Evolutionary conservation across 2,797 vertebrate genomes (phyloP).

Genomic region (Argyrosomus regius): DNA sequence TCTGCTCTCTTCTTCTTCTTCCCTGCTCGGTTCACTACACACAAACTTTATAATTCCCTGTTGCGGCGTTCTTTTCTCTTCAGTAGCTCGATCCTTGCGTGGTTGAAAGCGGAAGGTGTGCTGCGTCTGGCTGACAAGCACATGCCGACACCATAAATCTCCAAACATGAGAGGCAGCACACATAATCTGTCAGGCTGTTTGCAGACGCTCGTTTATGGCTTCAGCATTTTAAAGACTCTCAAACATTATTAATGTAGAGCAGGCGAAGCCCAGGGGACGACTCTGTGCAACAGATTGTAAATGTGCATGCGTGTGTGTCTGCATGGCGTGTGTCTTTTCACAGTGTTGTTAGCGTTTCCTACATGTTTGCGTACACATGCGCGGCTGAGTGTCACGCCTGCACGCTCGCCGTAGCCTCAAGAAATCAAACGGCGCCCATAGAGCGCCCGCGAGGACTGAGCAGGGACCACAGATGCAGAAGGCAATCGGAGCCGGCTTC

Average conservation of each 20-base stretch:
- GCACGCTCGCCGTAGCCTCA: slow-evolving; percentile 16
- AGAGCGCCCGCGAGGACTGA: slow-evolving; percentile 3
- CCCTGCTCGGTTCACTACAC: slow-evolving; percentile 54
- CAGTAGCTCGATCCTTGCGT: slow-evolving; percentile 30
- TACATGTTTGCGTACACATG: slow-evolving; percentile 34
- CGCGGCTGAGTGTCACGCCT: slow-evolving; percentile 14
- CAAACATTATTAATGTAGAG: slow-evolving; percentile 14
- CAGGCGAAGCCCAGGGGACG: neutral
- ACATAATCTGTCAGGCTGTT: slow-evolving; percentile 53
- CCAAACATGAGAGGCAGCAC: slow-evolving; percentile 53
- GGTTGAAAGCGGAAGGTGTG: slow-evolving; percentile 48
- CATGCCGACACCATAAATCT: slow-evolving; percentile 48
- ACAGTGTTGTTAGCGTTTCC: slow-evolving; percentile 3
- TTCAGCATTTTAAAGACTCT: slow-evolving; percentile 15
- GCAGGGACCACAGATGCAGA: slow-evolving; percentile 48
- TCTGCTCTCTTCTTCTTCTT: slow-evolving; percentile 28
- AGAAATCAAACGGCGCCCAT: slow-evolving; percentile 24
- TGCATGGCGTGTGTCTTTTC: neutral
- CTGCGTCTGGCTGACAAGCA: slow-evolving; percentile 40
- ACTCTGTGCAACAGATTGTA: slow-evolving; percentile 16
- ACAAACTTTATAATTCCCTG: slow-evolving; percentile 58
- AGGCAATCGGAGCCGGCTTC: slow-evolving; percentile 38
- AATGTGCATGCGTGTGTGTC: slow-evolving; percentile 13
- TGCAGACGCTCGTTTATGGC: neutral
- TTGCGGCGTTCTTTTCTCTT: slow-evolving; percentile 21